Evolutionary conservation across 2,113 vertebrate genomes (phyloP).

Genomic region (Centrocercus urophasianus): DNA sequence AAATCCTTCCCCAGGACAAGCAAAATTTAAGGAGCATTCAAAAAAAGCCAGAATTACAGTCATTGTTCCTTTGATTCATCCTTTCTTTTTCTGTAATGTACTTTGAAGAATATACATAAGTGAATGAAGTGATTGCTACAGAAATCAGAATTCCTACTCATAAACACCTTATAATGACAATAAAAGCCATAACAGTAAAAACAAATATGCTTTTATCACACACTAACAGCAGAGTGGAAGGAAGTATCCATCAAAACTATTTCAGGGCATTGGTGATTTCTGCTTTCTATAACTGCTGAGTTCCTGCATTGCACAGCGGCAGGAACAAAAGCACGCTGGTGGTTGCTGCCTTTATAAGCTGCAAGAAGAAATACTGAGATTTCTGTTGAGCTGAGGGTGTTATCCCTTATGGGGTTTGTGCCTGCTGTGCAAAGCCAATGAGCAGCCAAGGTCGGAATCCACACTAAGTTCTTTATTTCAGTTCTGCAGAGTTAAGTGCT

Average conservation of each 20-base stretch:
- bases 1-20: background rate
- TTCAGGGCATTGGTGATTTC: background rate
- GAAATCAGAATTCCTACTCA: background rate
- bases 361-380: background rate
- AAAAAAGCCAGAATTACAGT: background rate
- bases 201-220: rapidly evolving
- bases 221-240: background rate
- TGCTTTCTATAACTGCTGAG: background rate
- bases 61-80: background rate
- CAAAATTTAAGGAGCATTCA: background rate
- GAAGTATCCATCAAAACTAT: no score
- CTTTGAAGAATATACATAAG: background rate
- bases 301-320: background rate
- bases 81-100: background rate
- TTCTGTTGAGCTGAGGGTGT: background rate
- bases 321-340: background rate
- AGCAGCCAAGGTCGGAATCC: background rate
- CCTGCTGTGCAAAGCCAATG: background rate
- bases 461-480: background rate
- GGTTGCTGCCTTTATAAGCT: background rate
- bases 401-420: background rate
- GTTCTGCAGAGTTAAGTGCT: background rate
- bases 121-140: background rate
- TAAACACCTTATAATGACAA: background rate
- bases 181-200: background rate